Base-by-base conservation (phyloP, 2,797 vertebrate genomes). In the Epinephelus awoara region DNA sequence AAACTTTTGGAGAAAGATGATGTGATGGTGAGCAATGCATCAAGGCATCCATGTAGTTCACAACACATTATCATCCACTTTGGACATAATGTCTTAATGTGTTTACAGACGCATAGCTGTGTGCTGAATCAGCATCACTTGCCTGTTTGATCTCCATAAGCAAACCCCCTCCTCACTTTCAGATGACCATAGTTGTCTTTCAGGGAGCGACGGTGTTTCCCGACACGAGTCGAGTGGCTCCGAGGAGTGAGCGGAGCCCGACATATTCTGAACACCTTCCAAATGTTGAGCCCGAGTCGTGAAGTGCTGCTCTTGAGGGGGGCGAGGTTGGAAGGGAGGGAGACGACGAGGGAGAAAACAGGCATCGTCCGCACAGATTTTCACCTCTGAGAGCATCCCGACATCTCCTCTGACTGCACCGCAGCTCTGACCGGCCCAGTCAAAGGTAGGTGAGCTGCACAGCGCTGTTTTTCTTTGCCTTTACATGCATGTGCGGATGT, bases 271-370 rank as follows among this genome's bases (percentile, higher is more conserved):
- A 92, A 77, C 93, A 73, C 84, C 91, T 88, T 92, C 92, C 90
- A 93, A 92, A 93, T 93, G 91, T 94, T 89, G 88, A 90, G 88
- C 83, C 86, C 70, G 85, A 92, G 92, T 91, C 85, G 88, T 90
- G 79, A 80, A 94, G 94, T 83, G 91, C 87, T 65, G 88, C 81
- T 91, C 81, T 89, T 72, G 86, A 82, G 86, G 90, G 84, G 92
- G 90, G 88, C 79, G 92, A 91, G 90, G 87, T 84, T 85, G 86
- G 75, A 72, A 78, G 85, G 62, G 85, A 92, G 81, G 80, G 88
- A 91, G 84, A 80, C 87, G 77, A 79, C 75, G 83, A 86, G 80
- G 79, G 59, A 83, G 80, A 59, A 66, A 72, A 66, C 67, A 12
- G 62, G 49, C 82, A 40, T 1, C 84, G 12, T 70, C 42, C 77